Evolutionary conservation across 2,797 vertebrate species (phyloP).

Genomic region (Tadarida brasiliensis): DNA sequence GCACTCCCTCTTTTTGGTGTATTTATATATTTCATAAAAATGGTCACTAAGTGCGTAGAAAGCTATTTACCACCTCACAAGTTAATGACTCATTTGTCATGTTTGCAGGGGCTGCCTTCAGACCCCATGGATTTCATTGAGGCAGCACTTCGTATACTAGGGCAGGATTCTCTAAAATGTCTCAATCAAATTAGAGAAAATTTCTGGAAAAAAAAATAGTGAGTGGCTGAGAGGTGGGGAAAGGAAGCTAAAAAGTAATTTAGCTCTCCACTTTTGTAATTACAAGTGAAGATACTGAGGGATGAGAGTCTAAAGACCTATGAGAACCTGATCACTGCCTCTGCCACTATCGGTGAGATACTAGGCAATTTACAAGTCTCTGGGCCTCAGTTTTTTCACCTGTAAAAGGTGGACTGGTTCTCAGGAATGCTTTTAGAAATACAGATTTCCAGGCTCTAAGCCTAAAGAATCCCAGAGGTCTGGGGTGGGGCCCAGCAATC

Average conservation of each 20-base stretch:
- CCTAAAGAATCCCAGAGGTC: not conserved
- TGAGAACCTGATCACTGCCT: fast-evolving
- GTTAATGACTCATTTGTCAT: not conserved
- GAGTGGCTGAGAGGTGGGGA: not conserved
- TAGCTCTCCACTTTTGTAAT: fast-evolving
- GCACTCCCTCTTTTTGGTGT: not conserved
- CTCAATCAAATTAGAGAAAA: constrained; percentile 26
- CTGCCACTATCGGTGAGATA: not conserved
- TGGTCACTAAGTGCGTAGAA: not conserved
- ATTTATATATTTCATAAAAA: not conserved
- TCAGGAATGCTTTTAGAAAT: not conserved
- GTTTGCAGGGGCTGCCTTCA: not conserved
- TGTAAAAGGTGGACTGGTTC: not conserved
- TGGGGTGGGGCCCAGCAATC: not conserved
- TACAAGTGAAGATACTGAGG: no score
- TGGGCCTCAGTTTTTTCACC: not conserved
- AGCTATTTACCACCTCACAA: not conserved
- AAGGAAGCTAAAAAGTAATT: not conserved
- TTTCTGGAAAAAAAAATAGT: not conserved
- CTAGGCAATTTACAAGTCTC: no score
- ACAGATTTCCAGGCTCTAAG: not conserved
- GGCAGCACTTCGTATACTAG: not conserved
- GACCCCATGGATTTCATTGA: not conserved
- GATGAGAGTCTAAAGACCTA: not conserved
- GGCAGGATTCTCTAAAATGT: constrained; percentile 34